Conservation (phyloP, 2,888 invertebrate genomes). For the Prionchulus punctatus region DNA sequence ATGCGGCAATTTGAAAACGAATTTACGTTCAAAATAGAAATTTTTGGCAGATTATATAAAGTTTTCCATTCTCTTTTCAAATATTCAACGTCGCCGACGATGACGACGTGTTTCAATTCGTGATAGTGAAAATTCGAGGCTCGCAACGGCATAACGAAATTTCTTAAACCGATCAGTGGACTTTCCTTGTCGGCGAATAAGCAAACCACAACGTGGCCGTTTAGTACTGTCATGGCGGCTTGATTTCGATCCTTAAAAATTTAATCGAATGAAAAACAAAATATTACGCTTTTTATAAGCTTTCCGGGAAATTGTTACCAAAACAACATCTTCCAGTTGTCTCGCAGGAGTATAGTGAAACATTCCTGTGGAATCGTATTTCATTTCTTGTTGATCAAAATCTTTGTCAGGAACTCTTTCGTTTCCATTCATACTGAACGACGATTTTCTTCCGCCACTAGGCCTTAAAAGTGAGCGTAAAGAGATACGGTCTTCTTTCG, state of each 20-base stretch:
- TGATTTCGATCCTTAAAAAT: slow-evolving; percentile 75
- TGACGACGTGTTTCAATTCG: slow-evolving; percentile 97
- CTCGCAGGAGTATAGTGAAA: slow-evolving; percentile 99
- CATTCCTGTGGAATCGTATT: slow-evolving; percentile 95
- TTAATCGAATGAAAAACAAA: neutral
- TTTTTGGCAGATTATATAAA: slow-evolving; percentile 97
- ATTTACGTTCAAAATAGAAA: slow-evolving; percentile 87
- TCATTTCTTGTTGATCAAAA: slow-evolving; percentile 26
- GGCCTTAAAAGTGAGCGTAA: neutral
- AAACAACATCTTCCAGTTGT: slow-evolving; percentile 88
- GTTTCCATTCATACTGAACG: neutral
- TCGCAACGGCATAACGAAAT: slow-evolving; percentile 95
- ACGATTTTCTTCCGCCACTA: neutral
- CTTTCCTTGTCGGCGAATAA: slow-evolving; percentile 97
- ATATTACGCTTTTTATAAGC: neutral
- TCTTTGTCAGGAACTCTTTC: slow-evolving; percentile 1
- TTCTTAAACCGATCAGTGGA: slow-evolving; percentile 88
- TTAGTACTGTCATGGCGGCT: slow-evolving; percentile 96
- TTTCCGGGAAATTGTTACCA: slow-evolving; percentile 46
- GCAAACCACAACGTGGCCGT: slow-evolving; percentile 96
- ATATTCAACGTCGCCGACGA: slow-evolving; percentile 97
- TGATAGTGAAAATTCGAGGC: slow-evolving; percentile 99
- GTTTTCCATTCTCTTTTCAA: slow-evolving; percentile 95
- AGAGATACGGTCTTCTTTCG: too few relatives aligned
- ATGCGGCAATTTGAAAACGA: neutral